A percentile compares a stretch with the other conserved stretches of the same genome.
Conservation (phyloP, 2,113 vertebrate genomes). For the Mormoops blainvillei region DNA sequence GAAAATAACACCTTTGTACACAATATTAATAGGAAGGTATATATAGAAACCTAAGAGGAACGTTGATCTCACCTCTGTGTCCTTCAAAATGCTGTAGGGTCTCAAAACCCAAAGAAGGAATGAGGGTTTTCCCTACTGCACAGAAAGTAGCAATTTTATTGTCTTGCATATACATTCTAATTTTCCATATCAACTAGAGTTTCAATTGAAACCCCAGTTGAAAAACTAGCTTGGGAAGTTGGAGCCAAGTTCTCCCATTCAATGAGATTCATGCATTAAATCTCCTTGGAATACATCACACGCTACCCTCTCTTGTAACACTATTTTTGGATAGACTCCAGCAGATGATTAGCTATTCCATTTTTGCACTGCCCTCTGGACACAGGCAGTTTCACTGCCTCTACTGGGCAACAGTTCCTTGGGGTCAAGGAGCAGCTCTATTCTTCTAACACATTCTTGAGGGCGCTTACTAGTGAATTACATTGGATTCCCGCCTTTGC, state of each 20-base stretch:
- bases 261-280: neutral
- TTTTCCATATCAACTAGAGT: neutral
- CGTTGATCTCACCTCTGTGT: neutral
- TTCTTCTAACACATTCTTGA: neutral
- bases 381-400: neutral
- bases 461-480: neutral
- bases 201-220: neutral
- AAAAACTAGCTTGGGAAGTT: constrained; percentile 8
- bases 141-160: neutral
- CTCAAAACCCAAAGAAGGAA: neutral
- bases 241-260: neutral
- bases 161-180: constrained; percentile 8
- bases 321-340: neutral
- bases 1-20: neutral
- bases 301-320: neutral
- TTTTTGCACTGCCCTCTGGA: neutral
- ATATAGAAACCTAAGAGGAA: neutral
- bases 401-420: neutral
- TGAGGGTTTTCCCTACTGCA: neutral
- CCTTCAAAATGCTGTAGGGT: neutral
- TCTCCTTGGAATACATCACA: neutral
- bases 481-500: neutral
- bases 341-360: neutral
- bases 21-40: neutral
- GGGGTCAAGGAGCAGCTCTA: neutral